A percentile compares a stretch with the other conserved stretches of the same genome.
Evolutionary conservation across 2,797 vertebrate genomes (phyloP).

Genomic region (Erpetoichthys calabaricus): DNA sequence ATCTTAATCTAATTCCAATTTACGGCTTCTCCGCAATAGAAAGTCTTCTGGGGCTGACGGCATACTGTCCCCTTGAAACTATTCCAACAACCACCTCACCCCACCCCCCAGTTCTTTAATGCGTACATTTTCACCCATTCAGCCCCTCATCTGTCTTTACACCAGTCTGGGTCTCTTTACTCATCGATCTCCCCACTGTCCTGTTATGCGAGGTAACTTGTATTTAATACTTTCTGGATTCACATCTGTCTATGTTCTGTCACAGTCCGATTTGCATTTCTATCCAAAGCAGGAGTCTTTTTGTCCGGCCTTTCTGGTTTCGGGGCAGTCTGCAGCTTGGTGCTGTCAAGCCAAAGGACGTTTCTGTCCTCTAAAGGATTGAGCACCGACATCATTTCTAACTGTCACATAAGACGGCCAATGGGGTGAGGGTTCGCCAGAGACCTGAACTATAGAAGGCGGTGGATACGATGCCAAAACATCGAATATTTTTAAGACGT

Average conservation of each 20-base stretch:
- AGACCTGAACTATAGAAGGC: too few relatives aligned
- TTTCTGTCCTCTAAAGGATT: too few relatives aligned
- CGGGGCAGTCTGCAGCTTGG: not conserved
- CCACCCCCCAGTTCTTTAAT: not conserved
- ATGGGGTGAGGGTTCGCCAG: too few relatives aligned
- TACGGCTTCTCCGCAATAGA: too few relatives aligned
- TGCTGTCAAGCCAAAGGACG: not conserved
- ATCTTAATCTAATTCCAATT: too few relatives aligned
- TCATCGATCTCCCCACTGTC: constrained; percentile 22
- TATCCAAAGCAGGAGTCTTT: constrained; percentile 12
- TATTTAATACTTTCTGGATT: constrained; percentile 34
- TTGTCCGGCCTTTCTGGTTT: not conserved
- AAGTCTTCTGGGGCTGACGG: not conserved
- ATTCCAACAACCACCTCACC: constrained; percentile 14
- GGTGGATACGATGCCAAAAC: too few relatives aligned
- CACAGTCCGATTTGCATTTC: constrained; percentile 11
- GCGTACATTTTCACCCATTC: not conserved
- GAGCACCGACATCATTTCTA: too few relatives aligned
- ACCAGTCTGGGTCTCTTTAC: constrained; percentile 15
- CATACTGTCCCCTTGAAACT: constrained; percentile 12
- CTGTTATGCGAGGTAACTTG: constrained; percentile 13
- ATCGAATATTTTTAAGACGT: too few relatives aligned
- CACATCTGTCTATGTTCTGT: constrained; percentile 24
- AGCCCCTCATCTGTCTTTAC: constrained; percentile 14
- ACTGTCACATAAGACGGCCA: too few relatives aligned